Conservation (phyloP, 2,888 invertebrate genomes). For the Aphodius granarius region DNA sequence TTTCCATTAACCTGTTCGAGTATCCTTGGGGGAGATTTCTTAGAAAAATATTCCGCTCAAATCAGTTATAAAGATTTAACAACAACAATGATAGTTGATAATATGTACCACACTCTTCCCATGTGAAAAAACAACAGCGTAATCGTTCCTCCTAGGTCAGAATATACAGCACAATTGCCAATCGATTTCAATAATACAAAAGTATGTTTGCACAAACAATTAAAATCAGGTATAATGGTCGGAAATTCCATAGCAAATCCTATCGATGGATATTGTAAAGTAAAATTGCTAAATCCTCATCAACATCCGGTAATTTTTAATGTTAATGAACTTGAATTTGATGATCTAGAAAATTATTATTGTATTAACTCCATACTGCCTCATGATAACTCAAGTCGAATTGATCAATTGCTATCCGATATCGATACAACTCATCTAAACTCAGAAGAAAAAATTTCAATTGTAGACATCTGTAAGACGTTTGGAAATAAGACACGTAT, state of each 20-base stretch:
- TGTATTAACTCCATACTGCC: not conserved
- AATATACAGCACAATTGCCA: not conserved
- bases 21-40: too few species aligned
- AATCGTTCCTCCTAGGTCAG: not conserved
- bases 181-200: not conserved
- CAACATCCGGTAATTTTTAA: not conserved
- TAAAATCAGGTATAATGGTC: not conserved
- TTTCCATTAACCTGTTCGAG: too few species aligned
- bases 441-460: constrained; percentile 16
- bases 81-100: not conserved
- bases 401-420: not conserved
- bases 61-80: not conserved
- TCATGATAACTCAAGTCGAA: too few species aligned
- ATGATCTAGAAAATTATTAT: not conserved
- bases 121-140: not conserved
- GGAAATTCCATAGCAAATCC: constrained; percentile 1
- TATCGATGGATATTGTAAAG: not conserved
- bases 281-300: not conserved
- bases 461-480: too few species aligned
- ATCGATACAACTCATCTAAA: constrained; percentile 17
- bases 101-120: not conserved
- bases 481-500: too few species aligned
- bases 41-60: not conserved
- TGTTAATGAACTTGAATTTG: not conserved
- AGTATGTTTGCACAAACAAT: not conserved